Evolutionary conservation across 2,888 invertebrate genomes (phyloP).

Genomic region (Isotomurus palustris): DNA sequence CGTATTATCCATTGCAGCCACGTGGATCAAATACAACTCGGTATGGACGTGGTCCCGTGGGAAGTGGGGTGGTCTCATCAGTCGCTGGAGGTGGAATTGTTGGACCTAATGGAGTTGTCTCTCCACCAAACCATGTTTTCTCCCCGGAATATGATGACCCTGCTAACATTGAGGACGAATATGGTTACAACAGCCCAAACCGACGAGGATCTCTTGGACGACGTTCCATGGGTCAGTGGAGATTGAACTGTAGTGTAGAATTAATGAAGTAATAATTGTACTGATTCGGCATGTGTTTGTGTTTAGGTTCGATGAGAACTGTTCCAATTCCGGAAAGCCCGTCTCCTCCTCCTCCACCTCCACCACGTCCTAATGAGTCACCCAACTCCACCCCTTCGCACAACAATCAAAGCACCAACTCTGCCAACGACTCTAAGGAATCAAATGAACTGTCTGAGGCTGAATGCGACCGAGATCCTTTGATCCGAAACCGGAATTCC

Average conservation of each 20-base stretch:
- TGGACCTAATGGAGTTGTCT: slow-evolving; percentile 44
- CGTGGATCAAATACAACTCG: slow-evolving; percentile 53
- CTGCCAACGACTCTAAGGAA: slow-evolving; percentile 88
- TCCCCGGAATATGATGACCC: slow-evolving; percentile 87
- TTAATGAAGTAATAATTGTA: too few species aligned
- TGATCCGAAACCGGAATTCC: slow-evolving; percentile 55
- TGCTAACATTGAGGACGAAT: slow-evolving; percentile 86
- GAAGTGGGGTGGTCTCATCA: slow-evolving; percentile 49
- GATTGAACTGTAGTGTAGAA: slow-evolving; percentile 11
- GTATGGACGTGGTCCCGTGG: slow-evolving; percentile 68
- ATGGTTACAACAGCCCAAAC: slow-evolving; percentile 74
- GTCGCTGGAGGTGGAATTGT: slow-evolving; percentile 44
- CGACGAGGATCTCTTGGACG: slow-evolving; percentile 67
- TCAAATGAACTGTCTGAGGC: slow-evolving; percentile 92
- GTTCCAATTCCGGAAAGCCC: slow-evolving; percentile 48
- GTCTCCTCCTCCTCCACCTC: slow-evolving; percentile 61
- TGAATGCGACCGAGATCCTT: slow-evolving; percentile 76
- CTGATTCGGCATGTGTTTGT: too few species aligned
- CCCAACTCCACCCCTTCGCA: slow-evolving; percentile 52
- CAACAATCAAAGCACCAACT: slow-evolving; percentile 58
- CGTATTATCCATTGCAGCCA: slow-evolving; percentile 46
- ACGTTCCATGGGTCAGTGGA: slow-evolving; percentile 48
- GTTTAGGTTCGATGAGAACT: slow-evolving; percentile 44
- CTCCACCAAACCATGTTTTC: slow-evolving; percentile 53
- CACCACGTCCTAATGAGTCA: slow-evolving; percentile 64